Evolutionary conservation across 2,113 vertebrate species (phyloP).

Genomic region (Ardeotis arabs): DNA sequence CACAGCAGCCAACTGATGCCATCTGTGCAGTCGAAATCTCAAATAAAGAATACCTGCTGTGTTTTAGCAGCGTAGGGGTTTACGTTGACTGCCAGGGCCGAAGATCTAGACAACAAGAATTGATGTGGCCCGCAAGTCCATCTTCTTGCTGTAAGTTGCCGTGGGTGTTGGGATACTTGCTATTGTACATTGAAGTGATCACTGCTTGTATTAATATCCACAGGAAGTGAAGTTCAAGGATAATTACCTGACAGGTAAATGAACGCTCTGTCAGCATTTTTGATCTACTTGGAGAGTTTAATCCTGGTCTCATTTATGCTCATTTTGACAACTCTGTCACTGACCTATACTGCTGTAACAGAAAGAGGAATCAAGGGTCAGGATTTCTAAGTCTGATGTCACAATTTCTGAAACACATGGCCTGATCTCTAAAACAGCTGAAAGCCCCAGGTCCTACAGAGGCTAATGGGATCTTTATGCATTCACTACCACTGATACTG

Average conservation of each 20-base stretch:
- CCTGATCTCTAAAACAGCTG: neutral
- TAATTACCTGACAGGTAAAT: neutral
- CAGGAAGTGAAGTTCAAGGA: neutral
- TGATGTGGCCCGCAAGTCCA: conserved; percentile 95
- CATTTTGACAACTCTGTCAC: neutral
- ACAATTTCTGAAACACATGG: neutral
- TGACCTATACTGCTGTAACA: neutral
- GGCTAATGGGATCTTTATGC: neutral
- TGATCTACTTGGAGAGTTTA: neutral
- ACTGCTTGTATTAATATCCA: neutral
- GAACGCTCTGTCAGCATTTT: neutral
- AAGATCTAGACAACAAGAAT: conserved; percentile 93
- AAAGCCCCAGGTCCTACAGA: neutral
- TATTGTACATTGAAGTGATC: neutral
- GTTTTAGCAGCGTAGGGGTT: conserved; percentile 94
- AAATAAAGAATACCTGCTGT: conserved; percentile 95
- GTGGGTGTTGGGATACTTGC: neutral
- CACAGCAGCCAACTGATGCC: conserved; percentile 89
- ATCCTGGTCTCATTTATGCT: neutral
- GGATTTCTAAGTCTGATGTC: neutral
- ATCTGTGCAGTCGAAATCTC: conserved; percentile 96
- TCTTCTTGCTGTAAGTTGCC: conserved; percentile 89
- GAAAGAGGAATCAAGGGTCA: neutral
- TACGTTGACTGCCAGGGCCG: conserved; percentile 97
- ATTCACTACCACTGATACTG: neutral